Conservation (phyloP, 2,888 invertebrate species). For the Stenodera caucasica region DNA sequence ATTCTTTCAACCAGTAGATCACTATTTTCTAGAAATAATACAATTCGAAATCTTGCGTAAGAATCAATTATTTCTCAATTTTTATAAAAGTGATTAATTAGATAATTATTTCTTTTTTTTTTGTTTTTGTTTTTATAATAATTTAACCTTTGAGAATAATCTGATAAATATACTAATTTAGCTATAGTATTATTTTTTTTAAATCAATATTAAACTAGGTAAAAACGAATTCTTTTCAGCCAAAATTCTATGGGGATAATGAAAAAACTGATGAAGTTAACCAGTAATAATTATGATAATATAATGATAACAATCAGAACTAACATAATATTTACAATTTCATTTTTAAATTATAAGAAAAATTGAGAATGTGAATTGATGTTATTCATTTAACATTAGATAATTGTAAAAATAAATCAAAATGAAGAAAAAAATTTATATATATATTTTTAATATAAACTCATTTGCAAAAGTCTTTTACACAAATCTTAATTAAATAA, state of each 20-base stretch:
- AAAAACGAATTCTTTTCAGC: slow-evolving; percentile 55
- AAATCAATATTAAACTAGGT: too few species aligned
- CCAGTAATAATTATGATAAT: not conserved
- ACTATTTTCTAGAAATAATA: too few species aligned
- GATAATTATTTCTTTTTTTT: too few species aligned
- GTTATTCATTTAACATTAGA: not conserved
- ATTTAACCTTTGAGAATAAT: too few species aligned
- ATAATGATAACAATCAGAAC: not conserved
- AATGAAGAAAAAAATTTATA: slow-evolving; percentile 10
- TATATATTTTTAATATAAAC: slow-evolving; percentile 42
- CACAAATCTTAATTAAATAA: not conserved
- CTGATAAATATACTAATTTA: too few species aligned
- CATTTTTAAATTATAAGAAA: not conserved
- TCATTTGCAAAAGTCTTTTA: slow-evolving; percentile 21
- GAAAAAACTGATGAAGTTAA: slow-evolving; percentile 62
- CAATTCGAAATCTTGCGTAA: too few species aligned
- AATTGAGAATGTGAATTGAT: not conserved
- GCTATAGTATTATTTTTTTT: too few species aligned
- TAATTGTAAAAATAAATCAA: slow-evolving; percentile 18
- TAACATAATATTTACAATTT: not conserved
- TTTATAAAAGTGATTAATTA: too few species aligned
- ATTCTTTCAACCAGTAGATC: too few species aligned
- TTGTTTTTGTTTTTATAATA: too few species aligned
- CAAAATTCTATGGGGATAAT: slow-evolving; percentile 67
- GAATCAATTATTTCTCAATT: too few species aligned